A percentile compares a stretch with the other conserved stretches of the same genome.
These are phyloP conservation scores for Zingel zingel DNA, from an alignment of 2,113 vertebrate genomes.

Conservation along the genomic window DNA sequence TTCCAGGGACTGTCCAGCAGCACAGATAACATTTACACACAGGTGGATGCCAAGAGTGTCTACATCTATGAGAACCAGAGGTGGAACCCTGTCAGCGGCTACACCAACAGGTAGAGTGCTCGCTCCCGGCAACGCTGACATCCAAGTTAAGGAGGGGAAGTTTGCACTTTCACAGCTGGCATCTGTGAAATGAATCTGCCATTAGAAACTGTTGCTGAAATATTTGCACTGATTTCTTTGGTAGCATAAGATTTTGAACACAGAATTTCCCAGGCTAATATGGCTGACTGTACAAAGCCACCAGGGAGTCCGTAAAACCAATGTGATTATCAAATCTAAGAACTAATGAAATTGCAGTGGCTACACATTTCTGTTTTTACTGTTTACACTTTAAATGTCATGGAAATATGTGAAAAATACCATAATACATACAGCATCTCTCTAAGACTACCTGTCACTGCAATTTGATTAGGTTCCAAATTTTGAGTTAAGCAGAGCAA, in stretches of 20 bases:
- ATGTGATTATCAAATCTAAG: not conserved
- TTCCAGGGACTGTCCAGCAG: constrained; percentile 92
- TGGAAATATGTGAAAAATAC: not conserved
- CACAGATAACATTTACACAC: constrained; percentile 90
- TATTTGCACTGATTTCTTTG: not conserved
- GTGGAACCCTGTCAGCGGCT: constrained; percentile 97
- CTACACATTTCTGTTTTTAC: not conserved
- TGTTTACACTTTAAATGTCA: not conserved
- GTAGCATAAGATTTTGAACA: not conserved
- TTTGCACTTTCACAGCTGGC: not conserved
- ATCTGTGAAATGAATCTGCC: not conserved
- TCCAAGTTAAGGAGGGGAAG: not conserved
- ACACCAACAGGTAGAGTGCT: constrained; percentile 89
- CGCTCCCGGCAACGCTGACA: not conserved
- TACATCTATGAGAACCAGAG: constrained; percentile 98
- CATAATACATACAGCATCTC: not conserved
- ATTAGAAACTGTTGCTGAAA: not conserved
- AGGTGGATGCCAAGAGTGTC: constrained; percentile 92
- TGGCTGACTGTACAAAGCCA: not conserved
- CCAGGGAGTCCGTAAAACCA: not conserved
- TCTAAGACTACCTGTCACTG: not conserved
- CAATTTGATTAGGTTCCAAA: not conserved
- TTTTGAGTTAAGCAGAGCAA: not conserved
- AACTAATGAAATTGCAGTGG: not conserved
- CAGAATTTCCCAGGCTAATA: not conserved